Conservation (phyloP, 2,888 invertebrate species). For the Tolmerus cingulatus region DNA sequence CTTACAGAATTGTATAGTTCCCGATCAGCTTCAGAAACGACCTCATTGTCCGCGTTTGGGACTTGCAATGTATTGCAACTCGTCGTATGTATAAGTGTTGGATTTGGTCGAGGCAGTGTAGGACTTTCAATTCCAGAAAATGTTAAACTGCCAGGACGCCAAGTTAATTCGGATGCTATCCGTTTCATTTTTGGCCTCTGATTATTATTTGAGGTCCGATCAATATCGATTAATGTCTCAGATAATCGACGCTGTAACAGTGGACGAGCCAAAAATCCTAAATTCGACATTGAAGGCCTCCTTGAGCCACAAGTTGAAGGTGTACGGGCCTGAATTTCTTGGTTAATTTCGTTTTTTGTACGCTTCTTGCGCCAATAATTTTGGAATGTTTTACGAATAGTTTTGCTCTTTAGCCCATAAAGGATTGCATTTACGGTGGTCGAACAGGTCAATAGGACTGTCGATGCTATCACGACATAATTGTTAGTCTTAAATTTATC, state of each 20-base stretch:
- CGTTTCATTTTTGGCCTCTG: constrained; percentile 60
- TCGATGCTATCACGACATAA: constrained; percentile 45
- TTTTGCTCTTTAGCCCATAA: constrained; percentile 79
- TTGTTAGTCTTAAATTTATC: constrained; percentile 47
- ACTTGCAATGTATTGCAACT: constrained; percentile 75
- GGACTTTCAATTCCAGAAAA: constrained; percentile 55
- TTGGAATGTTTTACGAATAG: constrained; percentile 74
- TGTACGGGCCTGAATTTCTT: constrained; percentile 81
- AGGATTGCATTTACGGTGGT: constrained; percentile 79
- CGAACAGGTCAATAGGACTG: constrained; percentile 64
- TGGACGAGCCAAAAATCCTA: constrained; percentile 66
- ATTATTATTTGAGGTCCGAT: constrained; percentile 54
- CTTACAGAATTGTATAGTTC: constrained; percentile 55
- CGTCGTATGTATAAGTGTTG: constrained; percentile 69
- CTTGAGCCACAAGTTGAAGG: constrained; percentile 80
- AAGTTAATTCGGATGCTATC: constrained; percentile 65
- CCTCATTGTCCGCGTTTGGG: constrained; percentile 64
- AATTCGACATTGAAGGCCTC: constrained; percentile 73
- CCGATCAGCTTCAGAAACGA: constrained; percentile 58
- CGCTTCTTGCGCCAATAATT: constrained; percentile 81
- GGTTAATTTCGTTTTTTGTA: constrained; percentile 80
- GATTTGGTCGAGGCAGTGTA: constrained; percentile 52
- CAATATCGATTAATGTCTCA: constrained; percentile 66
- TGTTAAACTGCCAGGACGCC: constrained; percentile 63
- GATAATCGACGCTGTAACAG: constrained; percentile 67